phyloP scores from a whole-genome alignment of 2,113 vertebrate genomes.

The Plecturocebus donacophilus region DNA sequence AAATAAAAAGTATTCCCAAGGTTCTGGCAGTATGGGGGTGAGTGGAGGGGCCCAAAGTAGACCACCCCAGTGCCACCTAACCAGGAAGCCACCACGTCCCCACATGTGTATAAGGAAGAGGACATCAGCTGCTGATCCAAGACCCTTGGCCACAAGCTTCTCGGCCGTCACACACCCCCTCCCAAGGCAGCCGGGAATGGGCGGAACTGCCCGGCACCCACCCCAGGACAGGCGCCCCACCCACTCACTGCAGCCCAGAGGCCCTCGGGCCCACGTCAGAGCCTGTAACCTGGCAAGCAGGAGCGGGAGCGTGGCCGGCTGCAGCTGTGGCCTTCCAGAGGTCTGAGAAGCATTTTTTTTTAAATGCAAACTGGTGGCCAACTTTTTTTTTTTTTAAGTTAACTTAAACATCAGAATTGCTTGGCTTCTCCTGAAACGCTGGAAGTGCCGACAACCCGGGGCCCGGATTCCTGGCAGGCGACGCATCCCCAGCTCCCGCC shows the following conservation, averaged over 20 bases:
- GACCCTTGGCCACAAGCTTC: background rate
- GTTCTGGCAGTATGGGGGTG: background rate
- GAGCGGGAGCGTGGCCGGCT: background rate
- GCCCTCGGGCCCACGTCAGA: background rate
- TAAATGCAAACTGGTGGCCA: slow-evolving; percentile 7
- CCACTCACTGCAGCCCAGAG: background rate
- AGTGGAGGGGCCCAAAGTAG: background rate
- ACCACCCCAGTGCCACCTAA: background rate
- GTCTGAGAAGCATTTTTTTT: background rate
- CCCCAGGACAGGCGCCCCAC: background rate
- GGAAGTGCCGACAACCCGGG: background rate
- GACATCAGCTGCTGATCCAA: background rate
- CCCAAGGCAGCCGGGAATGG: background rate
- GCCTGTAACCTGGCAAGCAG: background rate
- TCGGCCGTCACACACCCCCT: background rate
- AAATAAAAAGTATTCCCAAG: background rate
- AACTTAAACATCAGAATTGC: slow-evolving; percentile 29
- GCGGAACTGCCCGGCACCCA: background rate
- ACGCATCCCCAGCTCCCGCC: background rate
- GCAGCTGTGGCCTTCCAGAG: background rate
- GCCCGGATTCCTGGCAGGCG: background rate
- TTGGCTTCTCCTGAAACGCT: background rate
- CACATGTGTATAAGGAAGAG: background rate
- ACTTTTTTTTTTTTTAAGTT: background rate
- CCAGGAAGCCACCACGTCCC: background rate